A percentile compares a stretch with the other conserved stretches of the same genome.
These are phyloP conservation scores for Hylomyscus alleni DNA, from an alignment of 2,797 vertebrate species.

Conservation along the genomic window DNA sequence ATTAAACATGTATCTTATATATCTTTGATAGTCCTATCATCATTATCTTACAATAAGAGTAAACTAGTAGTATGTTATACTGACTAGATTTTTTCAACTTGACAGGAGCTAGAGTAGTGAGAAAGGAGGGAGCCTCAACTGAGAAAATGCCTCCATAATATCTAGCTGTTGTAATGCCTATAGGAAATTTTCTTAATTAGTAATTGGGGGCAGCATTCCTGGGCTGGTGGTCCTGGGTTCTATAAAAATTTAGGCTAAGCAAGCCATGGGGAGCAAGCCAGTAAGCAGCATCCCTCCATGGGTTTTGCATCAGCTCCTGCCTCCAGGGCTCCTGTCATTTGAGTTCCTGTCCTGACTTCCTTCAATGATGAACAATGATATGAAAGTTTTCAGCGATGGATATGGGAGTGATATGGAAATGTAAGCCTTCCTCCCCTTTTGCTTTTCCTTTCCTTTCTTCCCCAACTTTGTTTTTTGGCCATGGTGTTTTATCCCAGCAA, in stretches of 20 bases:
- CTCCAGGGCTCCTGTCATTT: background rate
- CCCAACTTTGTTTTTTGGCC: background rate
- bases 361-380: background rate
- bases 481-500: background rate
- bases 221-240: background rate
- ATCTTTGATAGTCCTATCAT: constrained; percentile 21
- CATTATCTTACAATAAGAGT: constrained; percentile 42
- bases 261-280: background rate
- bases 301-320: background rate
- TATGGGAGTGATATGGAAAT: background rate
- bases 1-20: constrained; percentile 34
- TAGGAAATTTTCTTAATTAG: background rate
- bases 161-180: background rate
- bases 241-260: background rate
- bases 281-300: background rate
- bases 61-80: constrained; percentile 29
- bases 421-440: background rate
- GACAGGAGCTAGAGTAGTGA: background rate
- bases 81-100: background rate
- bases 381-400: background rate
- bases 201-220: background rate
- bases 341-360: background rate
- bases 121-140: background rate
- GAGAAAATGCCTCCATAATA: background rate
- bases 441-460: background rate